Percentiles rank a stretch among this genome's conserved stretches.
phyloP scores from a whole-genome alignment of 2,797 vertebrate genomes.

The Tarsius wallacei region DNA sequence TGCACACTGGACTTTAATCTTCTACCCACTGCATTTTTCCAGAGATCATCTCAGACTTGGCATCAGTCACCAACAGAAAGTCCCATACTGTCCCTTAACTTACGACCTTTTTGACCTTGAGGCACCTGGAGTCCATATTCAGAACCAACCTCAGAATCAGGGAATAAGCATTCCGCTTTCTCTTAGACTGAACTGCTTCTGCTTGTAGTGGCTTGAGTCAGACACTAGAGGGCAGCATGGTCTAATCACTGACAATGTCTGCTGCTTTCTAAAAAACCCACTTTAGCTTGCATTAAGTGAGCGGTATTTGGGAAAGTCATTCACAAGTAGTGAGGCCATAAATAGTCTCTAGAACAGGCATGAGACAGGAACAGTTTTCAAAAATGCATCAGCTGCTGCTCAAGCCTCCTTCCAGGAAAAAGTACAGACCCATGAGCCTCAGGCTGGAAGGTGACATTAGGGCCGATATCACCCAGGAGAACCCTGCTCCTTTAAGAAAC shows the following conservation, averaged over 20 bases:
- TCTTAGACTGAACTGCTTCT: neutral
- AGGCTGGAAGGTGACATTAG: neutral
- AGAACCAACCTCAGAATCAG: neutral
- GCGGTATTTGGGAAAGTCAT: neutral
- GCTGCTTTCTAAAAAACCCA: neutral
- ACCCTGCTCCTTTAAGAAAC: neutral
- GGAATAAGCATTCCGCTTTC: neutral
- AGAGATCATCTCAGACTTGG: neutral
- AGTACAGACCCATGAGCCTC: neutral
- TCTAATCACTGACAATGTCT: neutral
- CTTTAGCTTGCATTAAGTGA: neutral
- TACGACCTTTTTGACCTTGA: neutral
- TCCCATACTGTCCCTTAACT: neutral
- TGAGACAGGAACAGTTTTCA: neutral
- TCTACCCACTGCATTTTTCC: neutral
- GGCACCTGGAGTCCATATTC: neutral
- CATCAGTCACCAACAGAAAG: neutral
- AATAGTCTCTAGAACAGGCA: neutral
- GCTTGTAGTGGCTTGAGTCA: neutral
- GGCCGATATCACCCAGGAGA: neutral
- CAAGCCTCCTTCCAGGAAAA: constrained; percentile 8
- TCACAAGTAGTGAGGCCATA: neutral
- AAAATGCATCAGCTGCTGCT: neutral
- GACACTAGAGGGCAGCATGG: constrained; percentile 87
- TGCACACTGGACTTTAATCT: neutral